Evolutionary conservation across 2,797 vertebrate genomes (phyloP), one percentile per base, ranked within the genome.

Genomic region (Enteromius fasciolatus): DNA sequence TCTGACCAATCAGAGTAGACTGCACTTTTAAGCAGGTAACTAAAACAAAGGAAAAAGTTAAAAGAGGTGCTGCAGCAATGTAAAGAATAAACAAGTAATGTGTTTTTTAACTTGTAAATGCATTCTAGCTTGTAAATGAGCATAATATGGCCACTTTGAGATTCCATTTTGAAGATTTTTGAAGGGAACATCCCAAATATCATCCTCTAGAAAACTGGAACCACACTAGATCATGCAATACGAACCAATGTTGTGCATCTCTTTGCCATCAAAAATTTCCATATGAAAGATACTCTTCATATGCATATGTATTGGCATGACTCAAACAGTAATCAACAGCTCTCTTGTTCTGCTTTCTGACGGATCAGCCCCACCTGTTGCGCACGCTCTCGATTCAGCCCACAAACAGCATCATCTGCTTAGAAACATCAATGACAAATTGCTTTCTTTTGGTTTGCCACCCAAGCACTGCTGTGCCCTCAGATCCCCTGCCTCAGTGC

Each of bases 341-440:
- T 83, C 50, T 63, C 70, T 64, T 54, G 33, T 85, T 72, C n/a
- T 72, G 72, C 64, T 64, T 76, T 78, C 39, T 82, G 54, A 50
- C 50, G 28, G 63, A 33, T 69, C 39, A 78, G 44, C 50, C 73
- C 76, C 80, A 85, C 77, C 80, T 83, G 80, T 83, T 84, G 67
- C 25, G 39, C 36, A 50, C 48, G 46, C 36, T 25, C 73, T 69
- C 6, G 36, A 86, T 64, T 46, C 76, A 76, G 79, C 69, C 44
- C 77, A 84, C 79, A 84, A 39, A 72, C 80, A 41, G 69, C 83
- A 84, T 84, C 79, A 79, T 84, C 69, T 78, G 59, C 79, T 75
- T 67, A 83, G 31, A 83, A 79, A 79, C 81, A 76, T 83, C 76
- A 86, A 69, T 86, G 64, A 83, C 77, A 80, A 59, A 83, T 80